Evolutionary conservation across 1,140 invertebrate species (phyloP).

Genomic region (Parapsyche elsis): DNA sequence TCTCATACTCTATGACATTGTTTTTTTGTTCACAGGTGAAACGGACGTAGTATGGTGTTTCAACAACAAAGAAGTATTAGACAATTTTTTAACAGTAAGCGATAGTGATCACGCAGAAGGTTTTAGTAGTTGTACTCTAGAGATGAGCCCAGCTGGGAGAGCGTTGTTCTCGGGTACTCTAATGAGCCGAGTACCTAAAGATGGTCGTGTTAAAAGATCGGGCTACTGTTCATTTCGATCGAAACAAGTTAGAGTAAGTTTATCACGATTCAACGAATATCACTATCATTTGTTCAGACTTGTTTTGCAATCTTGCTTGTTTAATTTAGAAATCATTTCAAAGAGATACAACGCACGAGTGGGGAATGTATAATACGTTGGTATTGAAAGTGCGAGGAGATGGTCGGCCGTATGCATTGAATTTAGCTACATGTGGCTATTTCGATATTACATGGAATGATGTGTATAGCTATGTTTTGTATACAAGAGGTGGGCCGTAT

Average conservation of each 20-base stretch:
- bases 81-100: constrained; percentile 78
- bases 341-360: constrained; percentile 75
- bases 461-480: constrained; percentile 83
- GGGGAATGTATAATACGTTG: constrained; percentile 84
- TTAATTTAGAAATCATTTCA: constrained; percentile 84
- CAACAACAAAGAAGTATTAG: constrained; percentile 69
- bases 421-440: constrained; percentile 75
- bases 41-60: constrained; percentile 79
- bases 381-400: constrained; percentile 90
- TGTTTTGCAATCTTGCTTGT: constrained; percentile 25
- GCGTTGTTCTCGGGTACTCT: constrained; percentile 83
- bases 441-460: constrained; percentile 89
- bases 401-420: constrained; percentile 87
- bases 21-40: constrained; percentile 72
- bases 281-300: constrained; percentile 8
- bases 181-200: constrained; percentile 77
- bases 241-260: constrained; percentile 59
- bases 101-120: constrained; percentile 87
- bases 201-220: constrained; percentile 78
- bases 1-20: background rate
- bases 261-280: background rate
- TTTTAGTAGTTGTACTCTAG: constrained; percentile 75
- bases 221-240: constrained; percentile 85
- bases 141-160: constrained; percentile 74
- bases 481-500: constrained; percentile 95